Evolutionary conservation across 1,140 invertebrate species (phyloP).

Genomic region (Prorops nasuta): DNA sequence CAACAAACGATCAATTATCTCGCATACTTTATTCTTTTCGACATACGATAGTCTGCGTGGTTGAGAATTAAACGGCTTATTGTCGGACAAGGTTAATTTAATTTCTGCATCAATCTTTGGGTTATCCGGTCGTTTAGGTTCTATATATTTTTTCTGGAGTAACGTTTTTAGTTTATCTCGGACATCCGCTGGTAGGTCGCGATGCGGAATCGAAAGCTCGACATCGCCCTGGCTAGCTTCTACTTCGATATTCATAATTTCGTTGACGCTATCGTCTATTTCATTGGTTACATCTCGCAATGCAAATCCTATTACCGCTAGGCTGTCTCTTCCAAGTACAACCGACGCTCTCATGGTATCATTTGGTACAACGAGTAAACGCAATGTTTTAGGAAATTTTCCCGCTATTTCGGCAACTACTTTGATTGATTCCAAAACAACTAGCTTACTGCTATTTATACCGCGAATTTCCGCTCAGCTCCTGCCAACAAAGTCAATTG

Average conservation of each 20-base stretch:
- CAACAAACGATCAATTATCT: conserved; percentile 39
- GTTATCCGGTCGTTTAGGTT: neutral
- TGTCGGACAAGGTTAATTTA: conserved; percentile 19
- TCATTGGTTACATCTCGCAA: neutral
- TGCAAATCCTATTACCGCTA: neutral
- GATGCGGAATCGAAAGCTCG: neutral
- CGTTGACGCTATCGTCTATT: neutral
- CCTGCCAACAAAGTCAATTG: neutral
- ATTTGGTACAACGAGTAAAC: neutral
- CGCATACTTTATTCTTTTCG: conserved; percentile 26
- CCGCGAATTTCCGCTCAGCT: neutral
- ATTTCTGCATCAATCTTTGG: neutral
- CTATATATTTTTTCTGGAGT: neutral
- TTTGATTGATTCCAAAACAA: neutral
- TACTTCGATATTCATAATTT: neutral
- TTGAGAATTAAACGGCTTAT: conserved; percentile 32
- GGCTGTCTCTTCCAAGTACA: neutral
- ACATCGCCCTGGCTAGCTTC: neutral
- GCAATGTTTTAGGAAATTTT: neutral
- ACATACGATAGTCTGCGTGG: conserved; percentile 27
- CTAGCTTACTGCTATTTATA: neutral
- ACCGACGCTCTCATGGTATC: neutral
- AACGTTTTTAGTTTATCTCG: neutral
- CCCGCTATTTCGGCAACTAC: neutral
- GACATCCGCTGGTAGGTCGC: neutral